Conservation (phyloP, 2,888 invertebrate species). For the Galerucella calmariensis region DNA sequence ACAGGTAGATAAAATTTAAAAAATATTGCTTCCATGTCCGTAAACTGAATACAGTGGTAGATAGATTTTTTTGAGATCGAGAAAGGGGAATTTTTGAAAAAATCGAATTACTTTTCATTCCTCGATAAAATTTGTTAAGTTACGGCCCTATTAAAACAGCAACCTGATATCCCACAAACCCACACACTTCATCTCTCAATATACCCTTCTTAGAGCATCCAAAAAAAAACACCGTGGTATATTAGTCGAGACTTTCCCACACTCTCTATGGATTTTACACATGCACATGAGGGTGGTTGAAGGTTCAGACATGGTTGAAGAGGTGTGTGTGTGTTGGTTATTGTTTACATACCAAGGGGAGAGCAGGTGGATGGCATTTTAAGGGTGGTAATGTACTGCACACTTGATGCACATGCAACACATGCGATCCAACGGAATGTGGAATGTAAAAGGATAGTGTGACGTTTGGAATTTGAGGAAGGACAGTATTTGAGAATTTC, state of each 20-base stretch:
- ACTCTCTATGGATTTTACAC: constrained; percentile 38
- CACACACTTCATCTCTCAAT: constrained; percentile 12
- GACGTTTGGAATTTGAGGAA: constrained; percentile 8
- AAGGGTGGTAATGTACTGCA: constrained; percentile 37
- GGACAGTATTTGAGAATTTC: neutral
- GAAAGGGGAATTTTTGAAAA: too few species aligned
- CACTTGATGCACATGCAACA: constrained; percentile 37
- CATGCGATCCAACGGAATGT: constrained; percentile 27
- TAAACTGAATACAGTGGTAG: neutral
- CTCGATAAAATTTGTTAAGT: neutral
- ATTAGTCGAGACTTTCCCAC: constrained; percentile 45
- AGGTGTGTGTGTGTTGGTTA: constrained; percentile 43
- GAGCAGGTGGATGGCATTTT: constrained; percentile 39
- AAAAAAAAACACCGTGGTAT: constrained; percentile 42
- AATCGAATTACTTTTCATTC: too few species aligned
- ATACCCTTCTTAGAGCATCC: constrained; percentile 22
- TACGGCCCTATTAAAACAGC: constrained; percentile 32
- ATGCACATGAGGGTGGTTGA: constrained; percentile 34
- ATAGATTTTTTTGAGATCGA: neutral
- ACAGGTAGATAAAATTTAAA: constrained; percentile 35
- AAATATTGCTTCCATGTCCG: constrained; percentile 1
- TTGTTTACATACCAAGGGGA: constrained; percentile 39
- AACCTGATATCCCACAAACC: constrained; percentile 32
- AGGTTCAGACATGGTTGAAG: constrained; percentile 28
- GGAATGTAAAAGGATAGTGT: constrained; percentile 32